A percentile compares a stretch with the other conserved stretches of the same genome.
phyloP scores from a whole-genome alignment of 2,888 invertebrate genomes.

The Stenchaetothrips biformis region DNA sequence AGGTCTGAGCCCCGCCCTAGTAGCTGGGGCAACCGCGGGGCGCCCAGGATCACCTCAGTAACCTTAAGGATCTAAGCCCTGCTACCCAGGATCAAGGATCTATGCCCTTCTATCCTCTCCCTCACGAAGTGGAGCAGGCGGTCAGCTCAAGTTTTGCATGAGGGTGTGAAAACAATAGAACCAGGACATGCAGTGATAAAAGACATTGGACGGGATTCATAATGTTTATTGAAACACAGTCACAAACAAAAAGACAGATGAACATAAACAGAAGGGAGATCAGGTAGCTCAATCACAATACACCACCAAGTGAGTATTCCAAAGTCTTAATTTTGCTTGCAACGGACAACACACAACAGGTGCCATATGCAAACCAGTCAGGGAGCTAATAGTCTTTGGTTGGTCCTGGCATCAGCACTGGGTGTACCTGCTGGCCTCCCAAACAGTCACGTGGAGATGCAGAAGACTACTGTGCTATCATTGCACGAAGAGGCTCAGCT shows the following conservation, averaged over 20 bases:
- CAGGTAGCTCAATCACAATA: conserved; percentile 15
- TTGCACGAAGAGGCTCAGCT: not conserved
- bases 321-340: not conserved
- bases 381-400: conserved; percentile 10
- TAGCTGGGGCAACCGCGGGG: no score
- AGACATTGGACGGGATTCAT: not conserved
- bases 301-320: not conserved
- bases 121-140: no score
- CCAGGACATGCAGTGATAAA: no score
- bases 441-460: not conserved
- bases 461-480: not conserved
- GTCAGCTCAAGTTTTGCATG: no score
- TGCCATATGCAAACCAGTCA: not conserved
- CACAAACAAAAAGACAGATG: not conserved
- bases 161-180: no score
- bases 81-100: not conserved
- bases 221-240: conserved; percentile 25
- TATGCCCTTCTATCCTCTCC: no score
- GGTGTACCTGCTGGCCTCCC: not conserved
- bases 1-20: no score
- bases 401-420: conserved; percentile 1
- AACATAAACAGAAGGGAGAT: conserved; percentile 21
- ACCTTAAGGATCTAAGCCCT: not conserved
- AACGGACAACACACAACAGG: not conserved
- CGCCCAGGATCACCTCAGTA: no score